phyloP scores from a whole-genome alignment of 2,113 vertebrate genomes.

The Mirounga angustirostris region DNA sequence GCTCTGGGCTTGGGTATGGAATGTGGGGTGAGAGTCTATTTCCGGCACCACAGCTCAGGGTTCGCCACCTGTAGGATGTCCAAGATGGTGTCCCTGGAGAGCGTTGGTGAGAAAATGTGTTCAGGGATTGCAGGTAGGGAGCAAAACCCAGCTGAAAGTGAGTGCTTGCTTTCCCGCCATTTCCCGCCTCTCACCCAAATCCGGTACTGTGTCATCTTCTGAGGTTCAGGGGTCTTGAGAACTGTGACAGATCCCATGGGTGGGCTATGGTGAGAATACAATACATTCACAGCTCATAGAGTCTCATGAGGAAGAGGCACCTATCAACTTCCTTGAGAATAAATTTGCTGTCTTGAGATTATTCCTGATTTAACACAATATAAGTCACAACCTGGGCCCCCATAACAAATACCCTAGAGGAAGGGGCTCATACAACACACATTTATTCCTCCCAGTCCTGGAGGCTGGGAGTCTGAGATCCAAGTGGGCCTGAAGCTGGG shows the following conservation, averaged over 20 bases:
- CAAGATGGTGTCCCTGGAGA: neutral
- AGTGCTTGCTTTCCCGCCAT: too few relatives aligned
- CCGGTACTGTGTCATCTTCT: neutral
- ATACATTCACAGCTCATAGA: too few relatives aligned
- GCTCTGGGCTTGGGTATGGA: accelerated
- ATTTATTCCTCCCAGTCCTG: too few relatives aligned
- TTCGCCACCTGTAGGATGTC: accelerated
- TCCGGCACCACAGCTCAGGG: accelerated
- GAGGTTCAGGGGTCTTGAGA: neutral
- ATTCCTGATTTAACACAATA: too few relatives aligned
- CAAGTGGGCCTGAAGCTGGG: neutral
- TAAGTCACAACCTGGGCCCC: too few relatives aligned
- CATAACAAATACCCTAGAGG: too few relatives aligned
- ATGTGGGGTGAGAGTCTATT: accelerated
- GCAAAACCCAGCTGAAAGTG: accelerated
- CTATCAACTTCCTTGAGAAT: neutral
- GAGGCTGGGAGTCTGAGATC: too few relatives aligned
- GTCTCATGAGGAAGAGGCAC: too few relatives aligned
- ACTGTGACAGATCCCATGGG: neutral
- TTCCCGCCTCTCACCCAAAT: neutral
- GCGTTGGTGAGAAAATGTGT: accelerated
- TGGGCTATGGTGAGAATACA: neutral
- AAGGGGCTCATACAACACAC: too few relatives aligned
- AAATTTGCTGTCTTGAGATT: neutral
- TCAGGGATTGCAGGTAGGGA: neutral